A percentile compares a stretch with the other conserved stretches of the same genome.
Conservation (phyloP, 2,888 invertebrate genomes). For the Phaonia tiefii region DNA sequence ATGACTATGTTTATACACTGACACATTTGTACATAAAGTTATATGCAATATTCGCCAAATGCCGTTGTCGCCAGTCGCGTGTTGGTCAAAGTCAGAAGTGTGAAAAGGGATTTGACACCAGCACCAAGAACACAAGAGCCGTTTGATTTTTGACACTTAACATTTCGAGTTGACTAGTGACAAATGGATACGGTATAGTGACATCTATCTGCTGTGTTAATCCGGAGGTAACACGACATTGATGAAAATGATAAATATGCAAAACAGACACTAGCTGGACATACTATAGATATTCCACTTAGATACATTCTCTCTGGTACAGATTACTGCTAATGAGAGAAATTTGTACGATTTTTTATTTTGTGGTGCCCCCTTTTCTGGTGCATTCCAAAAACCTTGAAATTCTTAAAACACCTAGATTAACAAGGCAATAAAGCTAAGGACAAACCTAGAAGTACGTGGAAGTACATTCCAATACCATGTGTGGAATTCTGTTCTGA, state of each 20-base stretch:
- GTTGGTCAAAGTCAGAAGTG: constrained; percentile 67
- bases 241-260: not conserved
- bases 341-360: no score
- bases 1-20: not conserved
- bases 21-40: not conserved
- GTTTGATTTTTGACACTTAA: constrained; percentile 50
- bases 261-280: no score
- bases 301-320: no score
- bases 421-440: no score
- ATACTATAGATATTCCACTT: no score
- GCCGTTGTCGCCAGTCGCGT: constrained; percentile 58
- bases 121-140: constrained; percentile 65
- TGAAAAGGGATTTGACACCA: constrained; percentile 67
- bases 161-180: constrained; percentile 44
- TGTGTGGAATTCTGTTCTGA: no score
- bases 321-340: no score
- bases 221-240: constrained; percentile 38
- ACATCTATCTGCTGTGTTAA: constrained; percentile 4
- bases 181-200: constrained; percentile 38
- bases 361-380: no score
- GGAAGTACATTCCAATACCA: no score
- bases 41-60: constrained; percentile 58
- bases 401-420: no score
- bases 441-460: no score
- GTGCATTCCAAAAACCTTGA: no score